Base-by-base conservation (phyloP, 2,113 vertebrate species). In the Anthoscopus minutus region DNA sequence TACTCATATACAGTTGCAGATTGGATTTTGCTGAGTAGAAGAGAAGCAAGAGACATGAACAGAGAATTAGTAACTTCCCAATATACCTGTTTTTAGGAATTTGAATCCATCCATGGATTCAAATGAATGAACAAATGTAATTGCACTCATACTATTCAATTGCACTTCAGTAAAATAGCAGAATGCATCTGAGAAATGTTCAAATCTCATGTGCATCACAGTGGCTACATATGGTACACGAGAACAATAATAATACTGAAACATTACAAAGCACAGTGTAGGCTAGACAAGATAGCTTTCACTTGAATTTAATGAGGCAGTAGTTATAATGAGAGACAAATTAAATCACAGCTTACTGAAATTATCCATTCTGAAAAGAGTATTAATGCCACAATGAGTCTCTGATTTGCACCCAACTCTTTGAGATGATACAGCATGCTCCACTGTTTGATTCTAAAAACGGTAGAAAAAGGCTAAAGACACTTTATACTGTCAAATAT, bases 241-340 rank as follows among this genome's bases (percentile, higher is more conserved):
- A 81, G 50, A 94, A 85, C 40, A 96, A 79, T 38, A 96, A 79
- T 38, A 86, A 60, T 35, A 73, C 47, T 79, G 50, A 86, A 95
- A 61, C 61, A 84, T 47, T 79, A 96, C 53, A 86, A 90, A 85
- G 66, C 81, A 88, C 78, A 96, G 70, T 6, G 0, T 53, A 93
- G 88, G 37, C 51, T 67, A 87, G 61, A 73, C 74, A 86, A 44
- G 45, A 61, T 53, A 56, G 54, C 62, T 96, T 96, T 93, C 54
- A 90, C 50, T 89, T 95, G 60, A 86, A 79, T 97, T 97, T 96
- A 97, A 92, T 97, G 92, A 96, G 47, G 93, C 73, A 96, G 18
- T 89, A 86, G 94, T 93, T 50, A 79, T 93, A 89, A 95, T 27
- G 72, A 87, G 88, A 96, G 86, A 95, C 47, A 90, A 82, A 93